phyloP scores from a whole-genome alignment of 2,888 invertebrate species.

The Nemurella pictetii region DNA sequence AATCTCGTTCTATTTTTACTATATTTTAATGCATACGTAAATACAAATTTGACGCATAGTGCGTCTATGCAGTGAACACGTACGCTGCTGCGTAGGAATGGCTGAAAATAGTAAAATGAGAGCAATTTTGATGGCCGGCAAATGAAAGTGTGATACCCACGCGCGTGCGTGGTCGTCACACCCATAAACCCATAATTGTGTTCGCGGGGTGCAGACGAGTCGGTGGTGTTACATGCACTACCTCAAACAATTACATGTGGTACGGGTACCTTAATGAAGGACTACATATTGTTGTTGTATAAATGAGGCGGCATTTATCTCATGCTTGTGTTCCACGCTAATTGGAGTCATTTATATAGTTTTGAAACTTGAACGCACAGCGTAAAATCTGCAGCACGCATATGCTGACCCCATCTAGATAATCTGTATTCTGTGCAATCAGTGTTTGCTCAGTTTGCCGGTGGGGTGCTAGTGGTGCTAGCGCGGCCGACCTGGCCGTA shows the following conservation, averaged over 20 bases:
- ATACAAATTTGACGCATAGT: background rate
- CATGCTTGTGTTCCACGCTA: background rate
- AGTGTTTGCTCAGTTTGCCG: constrained; percentile 28
- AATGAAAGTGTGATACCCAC: background rate
- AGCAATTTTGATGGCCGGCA: background rate
- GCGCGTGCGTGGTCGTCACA: background rate
- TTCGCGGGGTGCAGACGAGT: background rate
- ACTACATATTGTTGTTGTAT: background rate
- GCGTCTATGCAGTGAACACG: background rate
- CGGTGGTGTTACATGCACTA: background rate
- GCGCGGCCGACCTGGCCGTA: constrained; percentile 1
- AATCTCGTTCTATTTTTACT: background rate
- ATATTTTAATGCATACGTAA: background rate
- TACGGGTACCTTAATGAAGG: background rate
- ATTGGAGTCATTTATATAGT: constrained; percentile 25
- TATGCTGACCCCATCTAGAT: constrained; percentile 12
- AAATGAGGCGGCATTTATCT: background rate
- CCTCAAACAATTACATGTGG: background rate
- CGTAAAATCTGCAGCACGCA: constrained; percentile 18
- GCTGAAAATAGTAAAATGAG: too few relatives aligned
- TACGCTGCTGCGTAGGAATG: background rate
- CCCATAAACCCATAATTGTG: background rate
- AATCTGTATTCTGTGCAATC: constrained; percentile 23
- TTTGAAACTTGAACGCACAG: constrained; percentile 15
- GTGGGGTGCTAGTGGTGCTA: too few relatives aligned